These are phyloP conservation scores for Drosophila nikananu DNA, from an alignment of 1,140 invertebrate genomes.

Conservation along the genomic window DNA sequence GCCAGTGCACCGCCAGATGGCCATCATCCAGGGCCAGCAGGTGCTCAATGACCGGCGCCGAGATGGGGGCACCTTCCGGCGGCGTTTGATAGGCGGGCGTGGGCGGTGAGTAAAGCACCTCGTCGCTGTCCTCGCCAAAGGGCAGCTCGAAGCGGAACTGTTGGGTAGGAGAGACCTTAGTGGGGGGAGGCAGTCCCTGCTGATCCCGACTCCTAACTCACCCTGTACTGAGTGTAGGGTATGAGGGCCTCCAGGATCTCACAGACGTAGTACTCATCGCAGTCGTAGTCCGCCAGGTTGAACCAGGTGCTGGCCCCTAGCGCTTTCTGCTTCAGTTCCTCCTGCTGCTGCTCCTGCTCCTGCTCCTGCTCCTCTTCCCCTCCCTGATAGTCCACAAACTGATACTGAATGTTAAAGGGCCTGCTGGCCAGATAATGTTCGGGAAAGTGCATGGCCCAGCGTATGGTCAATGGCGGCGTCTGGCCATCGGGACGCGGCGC, in stretches of 20 bases:
- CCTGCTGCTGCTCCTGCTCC: conserved; percentile 85
- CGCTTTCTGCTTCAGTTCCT: conserved; percentile 73
- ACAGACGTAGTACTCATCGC: conserved; percentile 85
- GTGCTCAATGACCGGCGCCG: conserved; percentile 90
- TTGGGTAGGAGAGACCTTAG: not conserved
- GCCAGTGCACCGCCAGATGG: conserved; percentile 94
- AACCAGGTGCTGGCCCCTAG: conserved; percentile 88
- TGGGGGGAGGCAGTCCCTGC: not conserved
- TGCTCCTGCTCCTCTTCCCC: conserved; percentile 85
- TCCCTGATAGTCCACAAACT: conserved; percentile 90
- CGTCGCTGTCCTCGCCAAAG: conserved; percentile 89
- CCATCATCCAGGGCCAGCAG: conserved; percentile 93
- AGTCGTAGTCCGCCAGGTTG: conserved; percentile 86
- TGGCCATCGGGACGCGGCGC: conserved; percentile 33
- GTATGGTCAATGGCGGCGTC: conserved; percentile 87
- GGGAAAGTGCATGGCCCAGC: conserved; percentile 89
- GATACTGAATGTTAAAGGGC: conserved; percentile 86
- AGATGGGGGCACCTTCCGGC: conserved; percentile 90
- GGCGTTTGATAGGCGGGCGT: conserved; percentile 93
- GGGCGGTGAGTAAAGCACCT: conserved; percentile 91
- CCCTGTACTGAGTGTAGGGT: conserved; percentile 95
- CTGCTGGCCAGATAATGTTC: conserved; percentile 85
- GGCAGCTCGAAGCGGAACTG: conserved; percentile 92
- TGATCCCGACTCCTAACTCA: conserved; percentile 82
- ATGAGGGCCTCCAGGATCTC: conserved; percentile 89